A percentile compares a stretch with the other conserved stretches of the same genome.
Evolutionary conservation across 1,140 invertebrate species (phyloP).

Genomic region (Neuroterus valhalla): DNA sequence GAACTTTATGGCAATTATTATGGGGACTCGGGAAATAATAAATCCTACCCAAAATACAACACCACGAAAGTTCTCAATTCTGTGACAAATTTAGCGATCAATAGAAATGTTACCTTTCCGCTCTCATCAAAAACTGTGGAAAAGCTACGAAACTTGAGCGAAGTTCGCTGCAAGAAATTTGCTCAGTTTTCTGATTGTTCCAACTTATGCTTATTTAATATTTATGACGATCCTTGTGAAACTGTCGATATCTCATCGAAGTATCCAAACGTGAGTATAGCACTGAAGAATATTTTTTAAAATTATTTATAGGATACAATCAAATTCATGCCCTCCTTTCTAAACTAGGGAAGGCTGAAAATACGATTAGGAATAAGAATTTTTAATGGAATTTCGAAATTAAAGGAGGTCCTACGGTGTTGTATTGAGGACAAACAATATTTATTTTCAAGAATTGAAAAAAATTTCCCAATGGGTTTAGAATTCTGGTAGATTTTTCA

Average conservation of each 20-base stretch:
- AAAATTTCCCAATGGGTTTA: too few species aligned
- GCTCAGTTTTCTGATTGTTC: conserved; percentile 46
- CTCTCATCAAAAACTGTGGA: conserved; percentile 36
- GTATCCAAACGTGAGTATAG: conserved; percentile 55
- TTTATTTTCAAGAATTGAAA: too few species aligned
- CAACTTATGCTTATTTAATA: conserved; percentile 64
- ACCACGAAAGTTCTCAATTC: conserved; percentile 51
- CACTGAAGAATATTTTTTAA: neutral
- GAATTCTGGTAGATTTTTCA: too few species aligned
- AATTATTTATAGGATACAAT: conserved; percentile 14
- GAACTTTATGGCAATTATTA: conserved; percentile 52
- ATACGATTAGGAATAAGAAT: too few species aligned
- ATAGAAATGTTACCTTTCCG: neutral
- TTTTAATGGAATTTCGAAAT: too few species aligned
- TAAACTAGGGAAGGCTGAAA: too few species aligned
- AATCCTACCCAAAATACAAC: conserved; percentile 56
- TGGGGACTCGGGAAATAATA: conserved; percentile 50
- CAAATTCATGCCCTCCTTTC: too few species aligned
- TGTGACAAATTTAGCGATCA: conserved; percentile 51
- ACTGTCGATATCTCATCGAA: conserved; percentile 56
- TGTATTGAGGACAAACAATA: too few species aligned
- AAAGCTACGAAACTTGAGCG: conserved; percentile 48
- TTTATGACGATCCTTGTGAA: conserved; percentile 68
- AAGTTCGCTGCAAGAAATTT: conserved; percentile 49
- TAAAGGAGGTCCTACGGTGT: too few species aligned